Conservation (phyloP, 2,888 invertebrate species). For the Venusia cambrica region DNA sequence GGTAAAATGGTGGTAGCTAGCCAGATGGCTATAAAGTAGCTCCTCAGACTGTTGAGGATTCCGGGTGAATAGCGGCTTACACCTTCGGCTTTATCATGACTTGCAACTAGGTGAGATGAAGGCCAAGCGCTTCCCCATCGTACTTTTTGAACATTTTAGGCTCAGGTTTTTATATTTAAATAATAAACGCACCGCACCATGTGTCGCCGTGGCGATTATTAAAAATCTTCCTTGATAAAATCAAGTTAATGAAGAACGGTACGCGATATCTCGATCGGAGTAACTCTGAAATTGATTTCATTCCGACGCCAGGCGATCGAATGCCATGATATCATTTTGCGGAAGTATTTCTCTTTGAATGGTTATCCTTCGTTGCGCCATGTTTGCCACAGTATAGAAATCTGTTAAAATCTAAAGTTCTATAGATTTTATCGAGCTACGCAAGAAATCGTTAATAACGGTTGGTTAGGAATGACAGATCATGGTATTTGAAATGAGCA, state of each 20-base stretch:
- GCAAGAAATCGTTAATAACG: constrained; percentile 12
- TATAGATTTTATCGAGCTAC: constrained; percentile 18
- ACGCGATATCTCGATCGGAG: constrained; percentile 61
- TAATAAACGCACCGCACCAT: background rate
- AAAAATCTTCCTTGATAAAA: constrained; percentile 74
- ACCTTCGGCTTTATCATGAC: too few relatives aligned
- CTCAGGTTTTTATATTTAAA: background rate
- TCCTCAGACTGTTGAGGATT: too few relatives aligned
- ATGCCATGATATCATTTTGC: constrained; percentile 59
- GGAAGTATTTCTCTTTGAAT: constrained; percentile 55
- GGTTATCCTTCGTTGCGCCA: constrained; percentile 28
- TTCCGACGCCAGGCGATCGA: constrained; percentile 63
- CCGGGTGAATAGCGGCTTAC: too few relatives aligned
- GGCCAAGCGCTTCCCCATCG: too few relatives aligned
- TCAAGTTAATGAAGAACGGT: constrained; percentile 78
- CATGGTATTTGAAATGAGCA: constrained; percentile 2
- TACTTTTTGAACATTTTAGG: background rate
- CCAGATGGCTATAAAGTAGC: too few relatives aligned
- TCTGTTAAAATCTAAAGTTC: too few relatives aligned
- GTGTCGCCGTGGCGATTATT: constrained; percentile 61
- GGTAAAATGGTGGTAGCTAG: too few relatives aligned
- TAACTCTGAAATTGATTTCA: constrained; percentile 73
- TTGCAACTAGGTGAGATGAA: too few relatives aligned
- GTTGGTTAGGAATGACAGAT: constrained; percentile 2
- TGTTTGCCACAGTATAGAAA: constrained; percentile 9